These are phyloP conservation scores for Hippocampus abdominalis DNA, from an alignment of 2,113 vertebrate species.

Conservation along the genomic window DNA sequence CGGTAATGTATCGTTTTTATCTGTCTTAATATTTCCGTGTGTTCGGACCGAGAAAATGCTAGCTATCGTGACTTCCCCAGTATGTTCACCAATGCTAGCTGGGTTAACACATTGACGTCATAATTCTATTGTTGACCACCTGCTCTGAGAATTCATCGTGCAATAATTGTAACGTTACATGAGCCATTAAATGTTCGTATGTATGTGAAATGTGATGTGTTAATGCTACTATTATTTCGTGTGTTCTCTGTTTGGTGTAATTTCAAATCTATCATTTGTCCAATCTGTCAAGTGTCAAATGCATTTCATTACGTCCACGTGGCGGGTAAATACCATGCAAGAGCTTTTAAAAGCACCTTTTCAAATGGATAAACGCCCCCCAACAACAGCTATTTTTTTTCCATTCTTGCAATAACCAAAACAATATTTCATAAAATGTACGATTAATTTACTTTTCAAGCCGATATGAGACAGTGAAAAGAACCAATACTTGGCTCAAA, in stretches of 20 bases:
- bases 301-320: not conserved
- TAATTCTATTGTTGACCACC: not conserved
- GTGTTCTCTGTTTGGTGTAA: too few relatives aligned
- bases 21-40: not conserved
- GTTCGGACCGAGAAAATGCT: not conserved
- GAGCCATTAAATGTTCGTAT: not conserved
- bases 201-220: not conserved
- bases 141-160: not conserved
- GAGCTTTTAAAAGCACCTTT: not conserved
- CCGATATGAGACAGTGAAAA: not conserved
- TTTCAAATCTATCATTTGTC: not conserved
- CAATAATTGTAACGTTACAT: not conserved
- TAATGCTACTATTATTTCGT: not conserved
- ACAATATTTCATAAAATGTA: not conserved
- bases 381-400: not conserved
- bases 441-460: not conserved
- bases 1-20: slow-evolving; percentile 64
- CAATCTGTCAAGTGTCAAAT: not conserved
- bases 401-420: not conserved
- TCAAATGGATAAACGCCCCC: not conserved
- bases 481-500: not conserved
- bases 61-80: not conserved
- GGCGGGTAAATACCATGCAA: not conserved
- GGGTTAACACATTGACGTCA: slow-evolving; percentile 32
- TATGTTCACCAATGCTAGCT: slow-evolving; percentile 40